A percentile compares a stretch with the other conserved stretches of the same genome.
These are phyloP conservation scores for Pandemis cinnamomeana DNA, from an alignment of 2,888 invertebrate species.

Conservation along the genomic window DNA sequence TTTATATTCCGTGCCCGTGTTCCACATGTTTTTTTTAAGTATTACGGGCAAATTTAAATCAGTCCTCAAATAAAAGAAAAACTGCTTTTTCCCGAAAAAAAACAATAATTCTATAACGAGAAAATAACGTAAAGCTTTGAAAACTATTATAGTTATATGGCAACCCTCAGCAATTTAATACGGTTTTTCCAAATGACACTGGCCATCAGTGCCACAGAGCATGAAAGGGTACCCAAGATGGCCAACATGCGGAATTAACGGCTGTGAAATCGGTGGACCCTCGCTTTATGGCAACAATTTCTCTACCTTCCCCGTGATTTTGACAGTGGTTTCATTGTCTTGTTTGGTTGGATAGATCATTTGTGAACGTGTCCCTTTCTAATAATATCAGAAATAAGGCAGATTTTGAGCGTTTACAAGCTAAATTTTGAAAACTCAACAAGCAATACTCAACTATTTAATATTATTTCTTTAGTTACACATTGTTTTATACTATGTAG, in stretches of 20 bases:
- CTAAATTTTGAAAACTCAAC: no score
- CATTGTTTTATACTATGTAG: no score
- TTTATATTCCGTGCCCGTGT: no score
- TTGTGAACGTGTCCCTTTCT: not conserved
- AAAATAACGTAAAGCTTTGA: not conserved
- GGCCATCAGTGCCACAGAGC: conserved; percentile 17
- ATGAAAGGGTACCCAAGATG: conserved; percentile 35
- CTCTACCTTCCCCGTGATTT: conserved; percentile 27
- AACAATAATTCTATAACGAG: no score
- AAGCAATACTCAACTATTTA: no score
- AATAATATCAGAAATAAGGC: not conserved
- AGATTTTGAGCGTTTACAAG: no score
- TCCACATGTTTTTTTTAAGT: no score
- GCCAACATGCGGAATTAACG: conserved; percentile 45
- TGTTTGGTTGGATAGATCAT: conserved; percentile 17
- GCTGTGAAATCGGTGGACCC: conserved; percentile 48
- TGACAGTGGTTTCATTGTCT: conserved; percentile 9
- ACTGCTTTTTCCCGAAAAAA: no score
- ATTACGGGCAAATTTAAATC: no score
- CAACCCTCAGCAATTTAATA: not conserved
- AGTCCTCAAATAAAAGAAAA: no score
- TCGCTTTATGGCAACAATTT: conserved; percentile 40
- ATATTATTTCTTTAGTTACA: no score
- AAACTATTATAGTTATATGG: not conserved
- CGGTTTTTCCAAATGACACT: conserved; percentile 14